Evolutionary conservation across 2,797 vertebrate species (phyloP), one percentile per base, ranked within the genome.

Genomic region (Bovichtus variegatus): DNA sequence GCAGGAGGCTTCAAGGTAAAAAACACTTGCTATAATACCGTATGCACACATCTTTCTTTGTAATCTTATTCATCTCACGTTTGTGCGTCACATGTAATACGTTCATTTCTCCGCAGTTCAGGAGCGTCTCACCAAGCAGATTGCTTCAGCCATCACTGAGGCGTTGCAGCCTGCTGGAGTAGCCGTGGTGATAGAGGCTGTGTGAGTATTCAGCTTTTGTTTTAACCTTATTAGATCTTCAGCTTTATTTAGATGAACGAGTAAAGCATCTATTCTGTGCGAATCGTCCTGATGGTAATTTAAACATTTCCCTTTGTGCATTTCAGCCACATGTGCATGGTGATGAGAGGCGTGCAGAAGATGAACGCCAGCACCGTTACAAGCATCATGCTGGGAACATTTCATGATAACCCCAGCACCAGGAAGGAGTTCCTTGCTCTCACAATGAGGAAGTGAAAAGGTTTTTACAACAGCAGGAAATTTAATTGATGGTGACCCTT

Each of bases 1-100:
- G 95, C 84, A 91, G 95, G 64, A 94, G 96, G 65, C 91, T 96
- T 76, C 95, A 96, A 96, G 95, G 95, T 96, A 69, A 86, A 78
- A 63, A 44, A 18, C 1, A 29, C 23, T 18, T 53, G n/a, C 9
- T 9, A 23, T 64, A 16, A 6, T 18, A 38, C n/a, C 11, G 0
- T 38, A 9, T 9, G 18, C 16, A 47, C 13, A 31, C 3, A n/a
- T 34, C 9, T 53, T 13, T 7, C 0, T 25, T 36, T 19, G 1
- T 18, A 1, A n/a, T 15, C 3, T 3, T 2, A 1, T 4, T 8
- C 9, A 15, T 54, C 34, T 40, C 4, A 13, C 27, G 2, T 10
- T 36, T 12, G 3, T 31, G 27, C 6, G 3, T 27, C 15, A 21
- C 9, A 0, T 65, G 10, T 40, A 1, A 18, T 19, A 2, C 29